Conservation (phyloP, 2,888 invertebrate genomes). For the Orchesellides sinensis region DNA sequence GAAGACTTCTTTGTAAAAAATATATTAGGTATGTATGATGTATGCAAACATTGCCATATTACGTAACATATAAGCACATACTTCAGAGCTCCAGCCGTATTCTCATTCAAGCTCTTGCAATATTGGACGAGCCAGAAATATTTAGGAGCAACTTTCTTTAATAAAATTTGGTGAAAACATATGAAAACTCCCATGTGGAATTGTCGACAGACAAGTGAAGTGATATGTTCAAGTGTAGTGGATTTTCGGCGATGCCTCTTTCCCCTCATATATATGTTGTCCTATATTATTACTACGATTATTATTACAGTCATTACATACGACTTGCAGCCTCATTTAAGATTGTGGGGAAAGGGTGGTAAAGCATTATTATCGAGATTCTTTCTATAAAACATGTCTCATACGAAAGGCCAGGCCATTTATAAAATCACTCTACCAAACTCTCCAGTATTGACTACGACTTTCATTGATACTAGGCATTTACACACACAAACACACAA, state of each 20-base stretch:
- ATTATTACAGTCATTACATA: slow-evolving; percentile 49
- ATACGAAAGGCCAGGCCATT: not conserved
- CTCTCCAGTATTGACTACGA: too few species aligned
- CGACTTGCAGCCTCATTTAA: slow-evolving; percentile 37
- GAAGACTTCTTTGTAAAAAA: too few species aligned
- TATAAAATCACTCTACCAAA: not conserved
- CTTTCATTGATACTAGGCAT: not conserved
- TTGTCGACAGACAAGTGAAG: not conserved
- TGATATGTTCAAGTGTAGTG: not conserved
- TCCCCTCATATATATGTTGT: slow-evolving; percentile 10
- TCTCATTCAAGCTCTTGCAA: too few species aligned
- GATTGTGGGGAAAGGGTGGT: slow-evolving; percentile 8
- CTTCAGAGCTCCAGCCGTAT: too few species aligned
- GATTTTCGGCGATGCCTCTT: not conserved
- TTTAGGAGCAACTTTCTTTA: not conserved
- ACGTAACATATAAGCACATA: too few species aligned
- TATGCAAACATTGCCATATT: too few species aligned
- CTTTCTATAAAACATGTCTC: not conserved
- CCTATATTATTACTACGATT: slow-evolving; percentile 40
- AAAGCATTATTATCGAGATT: slow-evolving; percentile 9
- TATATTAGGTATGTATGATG: too few species aligned
- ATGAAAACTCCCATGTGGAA: not conserved
- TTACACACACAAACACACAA: not conserved
- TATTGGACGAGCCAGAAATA: not conserved
- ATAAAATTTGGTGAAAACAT: slow-evolving; percentile 9